These are phyloP conservation scores for Microplitis manilae DNA, from an alignment of 2,888 invertebrate species.

Conservation along the genomic window DNA sequence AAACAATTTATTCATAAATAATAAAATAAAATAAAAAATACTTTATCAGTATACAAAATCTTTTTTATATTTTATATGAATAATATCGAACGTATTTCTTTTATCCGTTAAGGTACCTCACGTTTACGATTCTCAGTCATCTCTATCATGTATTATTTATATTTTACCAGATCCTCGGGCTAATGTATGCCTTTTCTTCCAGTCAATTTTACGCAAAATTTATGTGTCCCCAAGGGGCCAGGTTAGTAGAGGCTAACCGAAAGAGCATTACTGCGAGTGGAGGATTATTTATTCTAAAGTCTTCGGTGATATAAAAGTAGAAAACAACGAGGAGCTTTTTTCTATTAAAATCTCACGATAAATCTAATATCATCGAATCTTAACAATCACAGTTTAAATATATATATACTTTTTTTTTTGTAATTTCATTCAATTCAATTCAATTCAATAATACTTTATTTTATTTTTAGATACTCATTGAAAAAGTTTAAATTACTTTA, in stretches of 20 bases:
- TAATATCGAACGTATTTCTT: not conserved
- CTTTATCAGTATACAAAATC: not conserved
- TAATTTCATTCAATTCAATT: not conserved
- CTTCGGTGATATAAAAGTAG: slow-evolving; percentile 1
- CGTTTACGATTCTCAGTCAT: slow-evolving; percentile 24
- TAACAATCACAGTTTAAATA: not conserved
- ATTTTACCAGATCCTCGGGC: slow-evolving; percentile 45
- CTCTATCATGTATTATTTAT: slow-evolving; percentile 54
- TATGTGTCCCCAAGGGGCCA: slow-evolving; percentile 34
- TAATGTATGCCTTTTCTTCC: slow-evolving; percentile 51
- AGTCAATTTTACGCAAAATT: slow-evolving; percentile 36
- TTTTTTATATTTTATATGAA: not conserved
- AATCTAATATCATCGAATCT: slow-evolving; percentile 1
- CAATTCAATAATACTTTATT: no score
- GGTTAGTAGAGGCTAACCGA: not conserved
- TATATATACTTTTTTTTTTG: slow-evolving; percentile 15
- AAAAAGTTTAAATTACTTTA: not conserved
- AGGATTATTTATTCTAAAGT: slow-evolving; percentile 31
- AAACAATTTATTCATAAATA: not conserved
- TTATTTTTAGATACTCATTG: not conserved
- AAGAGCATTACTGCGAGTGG: slow-evolving; percentile 20
- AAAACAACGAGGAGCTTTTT: not conserved
- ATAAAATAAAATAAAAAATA: not conserved
- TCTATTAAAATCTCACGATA: not conserved
- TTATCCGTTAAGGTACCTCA: not conserved